phyloP scores from a whole-genome alignment of 2,888 invertebrate genomes.

The Eueremaeus valkanovi region DNA sequence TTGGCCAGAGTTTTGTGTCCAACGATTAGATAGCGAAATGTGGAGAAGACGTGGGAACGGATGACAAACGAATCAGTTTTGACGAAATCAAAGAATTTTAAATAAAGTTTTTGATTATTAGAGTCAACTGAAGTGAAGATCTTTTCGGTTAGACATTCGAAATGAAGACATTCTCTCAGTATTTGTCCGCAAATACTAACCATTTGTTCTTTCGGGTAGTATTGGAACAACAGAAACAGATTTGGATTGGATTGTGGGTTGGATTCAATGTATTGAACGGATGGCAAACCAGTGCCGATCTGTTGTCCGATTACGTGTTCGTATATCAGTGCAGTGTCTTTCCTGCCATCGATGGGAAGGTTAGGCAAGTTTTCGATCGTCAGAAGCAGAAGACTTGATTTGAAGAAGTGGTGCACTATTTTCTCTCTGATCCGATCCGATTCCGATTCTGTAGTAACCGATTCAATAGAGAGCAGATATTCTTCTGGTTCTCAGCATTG shows the following conservation, averaged over 20 bases:
- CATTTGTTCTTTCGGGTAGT: neutral
- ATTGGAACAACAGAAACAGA: neutral
- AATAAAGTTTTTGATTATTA: neutral
- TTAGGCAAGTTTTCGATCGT: neutral
- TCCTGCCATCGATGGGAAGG: neutral
- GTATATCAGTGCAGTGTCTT: neutral
- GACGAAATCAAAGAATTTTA: neutral
- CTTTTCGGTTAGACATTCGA: neutral
- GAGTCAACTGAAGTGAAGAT: neutral
- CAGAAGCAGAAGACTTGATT: neutral
- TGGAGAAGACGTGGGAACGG: neutral
- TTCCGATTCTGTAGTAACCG: neutral
- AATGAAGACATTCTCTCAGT: neutral
- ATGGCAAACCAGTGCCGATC: neutral
- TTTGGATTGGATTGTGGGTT: neutral
- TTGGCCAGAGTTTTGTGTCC: neutral
- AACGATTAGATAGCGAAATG: neutral
- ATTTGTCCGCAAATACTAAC: neutral
- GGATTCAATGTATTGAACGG: neutral
- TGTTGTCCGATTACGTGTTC: neutral
- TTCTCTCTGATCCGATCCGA: neutral
- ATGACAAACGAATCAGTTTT: neutral
- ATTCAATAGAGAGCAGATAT: neutral
- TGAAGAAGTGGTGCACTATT: neutral
- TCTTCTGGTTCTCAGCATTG: neutral